Evolutionary conservation across 2,797 vertebrate genomes (phyloP).

Genomic region (Ispidina picta): DNA sequence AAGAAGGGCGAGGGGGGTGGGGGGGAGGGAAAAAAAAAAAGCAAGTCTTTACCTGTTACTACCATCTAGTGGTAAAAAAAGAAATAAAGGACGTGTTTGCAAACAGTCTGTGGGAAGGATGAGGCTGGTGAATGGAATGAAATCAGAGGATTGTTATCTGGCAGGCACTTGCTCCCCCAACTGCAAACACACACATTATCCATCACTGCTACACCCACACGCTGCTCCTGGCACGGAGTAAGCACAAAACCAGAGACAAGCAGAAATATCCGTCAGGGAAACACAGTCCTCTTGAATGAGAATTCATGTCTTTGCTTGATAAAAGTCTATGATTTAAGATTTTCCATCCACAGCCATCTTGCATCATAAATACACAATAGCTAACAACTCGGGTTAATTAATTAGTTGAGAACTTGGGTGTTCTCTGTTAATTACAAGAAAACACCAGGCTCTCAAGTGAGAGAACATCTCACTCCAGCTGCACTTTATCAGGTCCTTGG

Average conservation of each 20-base stretch:
- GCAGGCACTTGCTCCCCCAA: neutral
- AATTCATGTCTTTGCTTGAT: neutral
- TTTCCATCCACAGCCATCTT: neutral
- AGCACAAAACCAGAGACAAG: neutral
- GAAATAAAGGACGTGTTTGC: neutral
- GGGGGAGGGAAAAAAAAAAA: neutral
- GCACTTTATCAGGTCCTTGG: neutral
- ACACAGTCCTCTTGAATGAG: neutral
- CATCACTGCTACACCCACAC: neutral
- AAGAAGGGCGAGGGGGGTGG: neutral
- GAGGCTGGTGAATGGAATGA: neutral
- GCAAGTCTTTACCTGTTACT: conserved; percentile 71
- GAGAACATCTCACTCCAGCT: neutral
- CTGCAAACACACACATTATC: neutral
- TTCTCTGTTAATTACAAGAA: neutral
- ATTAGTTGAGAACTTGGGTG: neutral
- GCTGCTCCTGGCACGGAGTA: neutral
- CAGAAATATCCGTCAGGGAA: neutral
- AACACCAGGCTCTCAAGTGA: neutral
- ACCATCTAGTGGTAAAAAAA: conserved; percentile 78
- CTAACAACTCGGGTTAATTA: neutral
- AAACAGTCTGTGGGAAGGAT: neutral
- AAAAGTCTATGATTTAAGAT: neutral
- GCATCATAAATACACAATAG: neutral
- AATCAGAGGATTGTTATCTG: neutral